Evolutionary conservation across 1,140 invertebrate species (phyloP).

Genomic region (Lordiphosa clarofinis): DNA sequence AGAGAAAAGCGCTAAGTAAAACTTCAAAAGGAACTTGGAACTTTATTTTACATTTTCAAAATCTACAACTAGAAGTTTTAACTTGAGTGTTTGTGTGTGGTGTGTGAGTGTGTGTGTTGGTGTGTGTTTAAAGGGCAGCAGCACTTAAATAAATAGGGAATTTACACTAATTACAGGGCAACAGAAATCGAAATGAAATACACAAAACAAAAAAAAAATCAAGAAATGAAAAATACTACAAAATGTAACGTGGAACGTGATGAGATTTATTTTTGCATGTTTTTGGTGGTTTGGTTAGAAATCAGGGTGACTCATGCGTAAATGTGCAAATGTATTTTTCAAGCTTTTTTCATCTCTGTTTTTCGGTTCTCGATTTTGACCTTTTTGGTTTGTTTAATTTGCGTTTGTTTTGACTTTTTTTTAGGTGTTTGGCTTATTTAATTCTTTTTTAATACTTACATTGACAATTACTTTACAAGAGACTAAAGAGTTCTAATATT

Average conservation of each 20-base stretch:
- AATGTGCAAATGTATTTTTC: conserved; percentile 80
- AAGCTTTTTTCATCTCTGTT: conserved; percentile 50
- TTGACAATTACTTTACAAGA: conserved; percentile 72
- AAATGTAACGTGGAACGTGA: conserved; percentile 32
- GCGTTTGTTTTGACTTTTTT: conserved; percentile 48
- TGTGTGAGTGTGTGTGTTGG: conserved; percentile 20
- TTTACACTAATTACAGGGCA: conserved; percentile 63
- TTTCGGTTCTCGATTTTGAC: conserved; percentile 34
- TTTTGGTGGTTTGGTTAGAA: conserved; percentile 51
- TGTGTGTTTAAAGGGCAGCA: conserved; percentile 39
- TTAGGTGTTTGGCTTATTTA: conserved; percentile 30
- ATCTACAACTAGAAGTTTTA: conserved; percentile 56
- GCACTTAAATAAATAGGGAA: conserved; percentile 59
- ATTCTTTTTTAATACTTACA: conserved; percentile 63
- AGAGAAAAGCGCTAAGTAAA: conserved; percentile 66
- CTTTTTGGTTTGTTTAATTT: conserved; percentile 41
- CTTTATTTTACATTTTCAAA: conserved; percentile 62
- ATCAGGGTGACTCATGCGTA: conserved; percentile 79
- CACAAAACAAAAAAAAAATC: conserved; percentile 18
- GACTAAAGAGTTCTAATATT: conserved; percentile 52
- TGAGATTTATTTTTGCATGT: conserved; percentile 15
- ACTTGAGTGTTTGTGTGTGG: conserved; percentile 17
- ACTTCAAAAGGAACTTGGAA: conserved; percentile 50
- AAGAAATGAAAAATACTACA: conserved; percentile 40
- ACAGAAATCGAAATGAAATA: conserved; percentile 15